These are phyloP conservation scores for Criorhina ranunculi DNA, from an alignment of 2,888 invertebrate species.

Conservation along the genomic window DNA sequence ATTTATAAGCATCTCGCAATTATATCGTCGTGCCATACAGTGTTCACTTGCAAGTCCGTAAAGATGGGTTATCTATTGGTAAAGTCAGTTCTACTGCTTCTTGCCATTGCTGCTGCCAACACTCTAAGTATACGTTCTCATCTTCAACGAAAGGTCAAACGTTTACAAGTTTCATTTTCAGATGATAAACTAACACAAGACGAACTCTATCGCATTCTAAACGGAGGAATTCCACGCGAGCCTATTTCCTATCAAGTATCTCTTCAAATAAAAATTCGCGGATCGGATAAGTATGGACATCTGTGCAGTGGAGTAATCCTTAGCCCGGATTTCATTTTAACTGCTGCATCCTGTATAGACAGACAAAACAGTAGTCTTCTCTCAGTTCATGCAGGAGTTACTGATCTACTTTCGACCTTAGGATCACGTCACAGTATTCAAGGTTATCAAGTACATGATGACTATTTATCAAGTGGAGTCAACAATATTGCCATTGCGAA, in stretches of 20 bases:
- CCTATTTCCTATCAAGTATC: neutral
- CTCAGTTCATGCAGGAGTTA: conserved; percentile 8
- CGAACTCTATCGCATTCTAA: neutral
- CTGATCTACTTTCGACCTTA: neutral
- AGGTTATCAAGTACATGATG: neutral
- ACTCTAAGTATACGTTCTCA: neutral
- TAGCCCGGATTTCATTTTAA: neutral
- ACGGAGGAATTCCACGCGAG: neutral
- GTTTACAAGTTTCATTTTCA: neutral
- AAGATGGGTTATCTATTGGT: neutral
- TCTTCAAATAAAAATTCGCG: neutral
- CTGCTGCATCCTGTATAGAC: conserved; percentile 2
- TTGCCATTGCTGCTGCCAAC: neutral
- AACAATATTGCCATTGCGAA: conserved; percentile 15
- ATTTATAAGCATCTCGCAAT: neutral
- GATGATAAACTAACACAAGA: neutral
- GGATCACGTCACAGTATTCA: neutral
- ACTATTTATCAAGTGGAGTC: neutral
- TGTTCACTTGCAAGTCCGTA: neutral
- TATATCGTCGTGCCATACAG: neutral
- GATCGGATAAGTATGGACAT: neutral
- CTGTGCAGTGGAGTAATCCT: conserved; percentile 5
- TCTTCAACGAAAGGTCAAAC: too few species aligned
- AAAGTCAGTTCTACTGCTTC: neutral
- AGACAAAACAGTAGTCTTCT: neutral